phyloP scores from a whole-genome alignment of 2,797 vertebrate genomes.

The Poeciliopsis infans region DNA sequence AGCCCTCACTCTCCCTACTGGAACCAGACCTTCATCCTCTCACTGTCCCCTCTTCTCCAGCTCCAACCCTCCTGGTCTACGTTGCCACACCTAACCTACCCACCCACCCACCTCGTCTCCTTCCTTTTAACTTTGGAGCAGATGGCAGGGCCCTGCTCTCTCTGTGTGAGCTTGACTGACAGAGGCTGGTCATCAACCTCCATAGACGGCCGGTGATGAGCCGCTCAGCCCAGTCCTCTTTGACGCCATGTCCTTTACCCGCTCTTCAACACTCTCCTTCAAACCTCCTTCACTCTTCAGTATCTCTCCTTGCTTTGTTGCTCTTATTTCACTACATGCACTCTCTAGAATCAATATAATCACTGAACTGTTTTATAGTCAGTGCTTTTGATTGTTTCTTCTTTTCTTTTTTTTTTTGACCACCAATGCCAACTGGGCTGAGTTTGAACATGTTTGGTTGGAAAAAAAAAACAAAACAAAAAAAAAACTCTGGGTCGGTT shows the following conservation, averaged over 20 bases:
- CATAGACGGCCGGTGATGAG: constrained; percentile 87
- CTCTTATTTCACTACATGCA: not conserved
- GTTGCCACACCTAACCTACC: constrained; percentile 73
- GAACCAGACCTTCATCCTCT: constrained; percentile 44
- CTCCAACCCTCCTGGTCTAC: constrained; percentile 53
- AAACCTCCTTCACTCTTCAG: constrained; percentile 36
- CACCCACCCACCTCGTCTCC: constrained; percentile 83
- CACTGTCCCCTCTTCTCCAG: constrained; percentile 38
- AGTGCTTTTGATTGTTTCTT: not conserved
- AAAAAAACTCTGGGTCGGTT: too few relatives aligned
- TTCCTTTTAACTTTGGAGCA: constrained; percentile 91
- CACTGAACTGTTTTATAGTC: not conserved
- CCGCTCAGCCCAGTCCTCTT: constrained; percentile 77
- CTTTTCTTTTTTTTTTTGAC: too few relatives aligned
- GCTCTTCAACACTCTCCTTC: constrained; percentile 61
- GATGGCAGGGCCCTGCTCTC: constrained; percentile 93
- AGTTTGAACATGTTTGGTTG: too few relatives aligned
- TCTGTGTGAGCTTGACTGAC: constrained; percentile 95
- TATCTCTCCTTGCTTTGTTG: constrained; percentile 10
- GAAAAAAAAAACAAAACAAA: too few relatives aligned
- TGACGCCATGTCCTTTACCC: constrained; percentile 81
- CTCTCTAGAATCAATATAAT: not conserved
- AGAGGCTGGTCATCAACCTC: constrained; percentile 91
- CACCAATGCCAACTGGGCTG: too few relatives aligned
- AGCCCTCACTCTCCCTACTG: constrained; percentile 25